Conservation (phyloP, 2,888 invertebrate species). For the Siphlonurus alternatus region DNA sequence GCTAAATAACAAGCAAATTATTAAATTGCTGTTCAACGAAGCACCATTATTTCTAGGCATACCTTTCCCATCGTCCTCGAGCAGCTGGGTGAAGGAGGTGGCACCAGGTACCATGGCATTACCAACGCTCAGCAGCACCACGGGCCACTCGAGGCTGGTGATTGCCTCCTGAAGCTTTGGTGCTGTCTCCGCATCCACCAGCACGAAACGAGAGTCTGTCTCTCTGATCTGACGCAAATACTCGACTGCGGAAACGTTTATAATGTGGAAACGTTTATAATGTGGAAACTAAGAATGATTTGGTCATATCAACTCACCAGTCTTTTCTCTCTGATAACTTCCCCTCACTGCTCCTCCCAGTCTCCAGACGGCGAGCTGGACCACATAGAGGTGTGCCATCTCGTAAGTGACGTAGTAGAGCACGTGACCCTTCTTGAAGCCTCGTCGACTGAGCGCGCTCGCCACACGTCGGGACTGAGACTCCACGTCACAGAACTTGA, state of each 20-base stretch:
- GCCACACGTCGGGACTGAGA: constrained; percentile 9
- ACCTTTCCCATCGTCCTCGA: constrained; percentile 1
- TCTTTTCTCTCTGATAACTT: constrained; percentile 6
- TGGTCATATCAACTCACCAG: too few relatives aligned
- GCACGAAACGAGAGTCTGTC: background rate
- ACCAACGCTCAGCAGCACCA: background rate
- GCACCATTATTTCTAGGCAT: too few relatives aligned
- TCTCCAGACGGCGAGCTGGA: constrained; percentile 11
- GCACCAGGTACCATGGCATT: background rate
- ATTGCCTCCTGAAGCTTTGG: background rate
- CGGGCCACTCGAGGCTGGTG: background rate
- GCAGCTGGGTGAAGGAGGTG: background rate
- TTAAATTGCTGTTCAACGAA: too few relatives aligned
- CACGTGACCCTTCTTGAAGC: constrained; percentile 10
- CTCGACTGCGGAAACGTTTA: too few relatives aligned
- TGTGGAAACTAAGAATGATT: too few relatives aligned
- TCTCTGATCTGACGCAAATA: background rate
- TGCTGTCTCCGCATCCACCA: background rate
- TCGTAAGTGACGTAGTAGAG: constrained; percentile 10
- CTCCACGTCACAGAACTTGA: constrained; percentile 9
- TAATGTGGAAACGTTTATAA: too few relatives aligned
- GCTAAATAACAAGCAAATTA: too few relatives aligned
- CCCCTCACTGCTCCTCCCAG: constrained; percentile 11
- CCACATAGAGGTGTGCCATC: constrained; percentile 8
- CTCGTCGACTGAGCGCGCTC: constrained; percentile 8